Base-by-base conservation (phyloP, 2,113 vertebrate species). In the Tetraodon nigroviridis region DNA sequence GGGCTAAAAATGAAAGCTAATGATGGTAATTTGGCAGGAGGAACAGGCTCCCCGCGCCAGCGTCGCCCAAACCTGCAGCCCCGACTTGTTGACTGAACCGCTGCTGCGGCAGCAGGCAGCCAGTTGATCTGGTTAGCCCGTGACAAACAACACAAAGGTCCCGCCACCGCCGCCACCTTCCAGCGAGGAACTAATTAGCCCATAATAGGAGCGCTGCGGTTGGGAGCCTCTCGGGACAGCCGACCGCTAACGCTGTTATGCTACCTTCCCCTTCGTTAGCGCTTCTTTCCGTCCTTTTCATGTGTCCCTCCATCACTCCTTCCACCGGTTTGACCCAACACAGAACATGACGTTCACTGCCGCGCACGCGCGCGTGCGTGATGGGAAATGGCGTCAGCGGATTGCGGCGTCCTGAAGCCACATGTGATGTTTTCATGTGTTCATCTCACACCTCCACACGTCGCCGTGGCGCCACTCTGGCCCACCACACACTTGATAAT, bases 1-100 rank as follows among this genome's bases (percentile, higher is more conserved):
- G 18, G 1, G 61, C 76, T 84, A 75, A 73, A 78, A 83, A 80
- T 79, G 82, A 80, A 76, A 72, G 74, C 58, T 86, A 86, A 87
- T 87, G 78, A 86, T 70, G 68, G 74, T 84, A 73, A 87, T 87
- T 75, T 79, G 71, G 61, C 52, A 24, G 57, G 27, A 47, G 70
- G 65, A 79, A 66, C 81, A 67, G 55, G 4, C 61, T 67, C 73
- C 57, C 75, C 2, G 48, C 7, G 64, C 49, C 73, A 69, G 18
- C 37, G 57, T 6, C 27, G 58, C 72, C 70, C 51, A 64, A 32
- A 32, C 44, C 15, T 44, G 11, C 4, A n/a, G 15, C n/a, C n/a
- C n/a, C 4, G 44, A 7, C 44, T n/a, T n/a, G 16, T 48, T 48
- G 46, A 12, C 46, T 19, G 17, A n/a, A n/a, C 20, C 17, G 57